Base-by-base conservation (phyloP, 1,140 invertebrate species). In the Prorops nasuta region DNA sequence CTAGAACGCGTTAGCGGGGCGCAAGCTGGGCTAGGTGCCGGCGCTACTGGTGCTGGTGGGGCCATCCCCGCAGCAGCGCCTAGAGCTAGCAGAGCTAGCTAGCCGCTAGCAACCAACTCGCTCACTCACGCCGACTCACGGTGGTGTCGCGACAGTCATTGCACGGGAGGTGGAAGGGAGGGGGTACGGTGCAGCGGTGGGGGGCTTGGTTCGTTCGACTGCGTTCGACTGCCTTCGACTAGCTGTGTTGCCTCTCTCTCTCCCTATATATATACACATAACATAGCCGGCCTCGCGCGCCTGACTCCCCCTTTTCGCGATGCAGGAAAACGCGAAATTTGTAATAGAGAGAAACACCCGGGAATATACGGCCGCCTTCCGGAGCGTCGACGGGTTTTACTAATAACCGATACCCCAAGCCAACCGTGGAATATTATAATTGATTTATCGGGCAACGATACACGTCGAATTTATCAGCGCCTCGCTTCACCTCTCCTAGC, bases 401-500 rank as follows among this genome's bases (percentile, higher is more conserved):
- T 74, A 75, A 75, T 74, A 75, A 74, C 71, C 70, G 64, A 73
- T 75, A 75, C 64, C 66, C 71, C 63, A 69, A 72, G 69, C 71
- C 64, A 73, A 69, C 68, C 72, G 67, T 75, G 71, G 71, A 75
- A 75, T 75, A 74, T 75, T 74, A 75, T 75, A 75, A 75, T 75
- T 75, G 72, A 75, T 75, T 75, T 75, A 75, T 74, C 58, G 69
- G 64, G 34, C 44, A 53, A 59, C 55, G 54, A 56, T 32, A 54
- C 43, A 44, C 52, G 45, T 64, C 62, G 69, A 63, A 73, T 74
- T 74, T 75, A 74, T 74, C 72, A 74, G 64, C 62, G 54, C 49
- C 55, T 50, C 54, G 45, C n/a, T n/a, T n/a, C n/a, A 28, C 24
- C 24, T 28, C 24, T 28, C 24, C n/a, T n/a, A n/a, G 24, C 24